Evolutionary conservation across 1,140 invertebrate genomes (phyloP).

Genomic region (Drosophila simulans): DNA sequence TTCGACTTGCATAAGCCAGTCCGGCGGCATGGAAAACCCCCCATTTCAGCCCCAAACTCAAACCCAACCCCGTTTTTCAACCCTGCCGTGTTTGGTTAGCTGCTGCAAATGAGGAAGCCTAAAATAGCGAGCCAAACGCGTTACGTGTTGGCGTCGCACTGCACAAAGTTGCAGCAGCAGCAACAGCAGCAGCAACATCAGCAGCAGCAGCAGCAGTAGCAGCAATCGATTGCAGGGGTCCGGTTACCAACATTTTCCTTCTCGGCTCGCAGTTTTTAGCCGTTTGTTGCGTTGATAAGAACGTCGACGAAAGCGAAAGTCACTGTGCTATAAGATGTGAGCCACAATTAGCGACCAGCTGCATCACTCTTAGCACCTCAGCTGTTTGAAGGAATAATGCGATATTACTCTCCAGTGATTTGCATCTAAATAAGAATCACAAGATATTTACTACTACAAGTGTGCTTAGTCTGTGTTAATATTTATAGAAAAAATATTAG

Average conservation of each 20-base stretch:
- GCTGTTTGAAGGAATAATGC: conserved; percentile 1
- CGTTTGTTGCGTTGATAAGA: conserved; percentile 74
- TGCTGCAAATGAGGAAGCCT: conserved; percentile 76
- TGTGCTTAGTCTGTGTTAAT: neutral
- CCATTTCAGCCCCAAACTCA: conserved; percentile 8
- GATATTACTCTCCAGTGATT: conserved; percentile 2
- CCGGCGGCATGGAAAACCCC: conserved; percentile 9
- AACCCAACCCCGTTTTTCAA: conserved; percentile 30
- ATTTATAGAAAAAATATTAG: neutral
- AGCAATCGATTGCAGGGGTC: conserved; percentile 63
- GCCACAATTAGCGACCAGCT: conserved; percentile 4
- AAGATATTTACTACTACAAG: neutral
- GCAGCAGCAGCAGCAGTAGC: conserved; percentile 32
- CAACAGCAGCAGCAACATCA: conserved; percentile 18
- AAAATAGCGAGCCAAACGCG: conserved; percentile 67
- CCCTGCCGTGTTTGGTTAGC: conserved; percentile 31
- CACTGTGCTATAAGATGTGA: conserved; percentile 25
- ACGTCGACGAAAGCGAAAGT: conserved; percentile 54
- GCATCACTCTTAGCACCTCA: conserved; percentile 1
- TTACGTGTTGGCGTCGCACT: conserved; percentile 55
- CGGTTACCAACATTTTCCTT: conserved; percentile 58
- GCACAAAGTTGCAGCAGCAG: conserved; percentile 50
- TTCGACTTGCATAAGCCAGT: conserved; percentile 54
- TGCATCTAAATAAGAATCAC: neutral
- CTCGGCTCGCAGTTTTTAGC: conserved; percentile 64